phyloP scores from a whole-genome alignment of 2,888 invertebrate species.

The Parnassius mnemosyne region DNA sequence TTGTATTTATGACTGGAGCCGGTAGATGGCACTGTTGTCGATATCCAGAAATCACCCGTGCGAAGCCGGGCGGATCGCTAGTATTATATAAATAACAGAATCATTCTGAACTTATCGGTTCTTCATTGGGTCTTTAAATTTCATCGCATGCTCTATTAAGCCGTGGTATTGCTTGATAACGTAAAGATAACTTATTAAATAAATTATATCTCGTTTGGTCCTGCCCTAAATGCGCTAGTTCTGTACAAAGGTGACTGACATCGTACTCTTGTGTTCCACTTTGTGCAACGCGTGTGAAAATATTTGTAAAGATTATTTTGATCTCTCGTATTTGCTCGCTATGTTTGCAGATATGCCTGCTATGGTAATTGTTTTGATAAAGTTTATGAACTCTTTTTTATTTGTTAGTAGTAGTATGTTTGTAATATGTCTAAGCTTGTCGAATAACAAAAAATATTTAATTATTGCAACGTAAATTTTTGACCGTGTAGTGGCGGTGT shows the following conservation, averaged over 20 bases:
- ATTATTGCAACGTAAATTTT: no score
- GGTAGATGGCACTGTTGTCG: no score
- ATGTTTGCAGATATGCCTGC: no score
- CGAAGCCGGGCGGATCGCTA: no score
- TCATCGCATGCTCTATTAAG: neutral
- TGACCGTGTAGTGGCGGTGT: no score
- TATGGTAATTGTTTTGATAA: neutral
- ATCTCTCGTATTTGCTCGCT: conserved; percentile 1
- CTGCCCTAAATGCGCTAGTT: conserved; percentile 5
- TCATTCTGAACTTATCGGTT: neutral
- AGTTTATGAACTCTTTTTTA: no score
- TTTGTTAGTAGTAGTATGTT: no score
- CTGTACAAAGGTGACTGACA: conserved; percentile 11
- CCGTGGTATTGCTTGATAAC: conserved; percentile 3
- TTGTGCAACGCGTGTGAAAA: neutral
- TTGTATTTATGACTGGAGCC: no score
- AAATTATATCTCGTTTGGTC: conserved; percentile 8
- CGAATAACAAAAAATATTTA: no score
- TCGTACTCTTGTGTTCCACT: neutral
- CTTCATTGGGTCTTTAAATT: neutral
- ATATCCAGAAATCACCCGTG: no score
- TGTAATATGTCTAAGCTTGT: no score
- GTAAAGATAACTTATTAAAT: conserved; percentile 13
- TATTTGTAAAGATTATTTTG: conserved; percentile 8
- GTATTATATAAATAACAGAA: no score